Evolutionary conservation across 92 coral and sea anemone species (phyloP).

Genomic region (Parazoanthus darwini): DNA sequence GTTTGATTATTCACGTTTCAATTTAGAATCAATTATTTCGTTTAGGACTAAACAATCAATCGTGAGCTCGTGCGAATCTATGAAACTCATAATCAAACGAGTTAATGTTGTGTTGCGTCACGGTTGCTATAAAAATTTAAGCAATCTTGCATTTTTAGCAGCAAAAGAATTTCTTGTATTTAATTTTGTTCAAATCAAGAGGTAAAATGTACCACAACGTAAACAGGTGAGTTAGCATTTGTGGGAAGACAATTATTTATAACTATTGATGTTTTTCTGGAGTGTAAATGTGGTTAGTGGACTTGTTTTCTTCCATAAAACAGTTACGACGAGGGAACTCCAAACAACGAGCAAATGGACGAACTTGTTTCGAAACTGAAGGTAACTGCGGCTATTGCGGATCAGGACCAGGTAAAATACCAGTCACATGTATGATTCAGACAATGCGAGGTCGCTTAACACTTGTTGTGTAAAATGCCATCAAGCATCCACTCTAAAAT

Average conservation of each 20-base stretch:
- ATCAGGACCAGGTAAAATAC: neutral
- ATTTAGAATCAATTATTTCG: too few species aligned
- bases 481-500: too few species aligned
- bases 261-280: neutral
- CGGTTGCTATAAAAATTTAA: neutral
- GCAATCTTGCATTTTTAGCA: neutral
- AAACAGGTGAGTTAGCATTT: neutral
- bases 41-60: neutral
- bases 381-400: neutral
- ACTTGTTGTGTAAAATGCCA: too few species aligned
- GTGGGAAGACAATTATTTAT: neutral
- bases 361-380: conserved; percentile 9
- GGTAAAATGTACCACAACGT: conserved; percentile 7
- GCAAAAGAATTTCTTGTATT: neutral
- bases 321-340: neutral
- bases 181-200: neutral
- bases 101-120: neutral
- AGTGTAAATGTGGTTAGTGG: neutral
- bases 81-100: neutral
- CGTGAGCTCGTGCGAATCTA: neutral
- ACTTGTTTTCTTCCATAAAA: neutral
- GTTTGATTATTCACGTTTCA: too few species aligned
- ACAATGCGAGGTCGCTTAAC: too few species aligned
- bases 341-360: conserved; percentile 3
- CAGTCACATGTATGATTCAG: neutral